phyloP scores from a whole-genome alignment of 1,140 invertebrate genomes.

The Anastrepha obliqua region DNA sequence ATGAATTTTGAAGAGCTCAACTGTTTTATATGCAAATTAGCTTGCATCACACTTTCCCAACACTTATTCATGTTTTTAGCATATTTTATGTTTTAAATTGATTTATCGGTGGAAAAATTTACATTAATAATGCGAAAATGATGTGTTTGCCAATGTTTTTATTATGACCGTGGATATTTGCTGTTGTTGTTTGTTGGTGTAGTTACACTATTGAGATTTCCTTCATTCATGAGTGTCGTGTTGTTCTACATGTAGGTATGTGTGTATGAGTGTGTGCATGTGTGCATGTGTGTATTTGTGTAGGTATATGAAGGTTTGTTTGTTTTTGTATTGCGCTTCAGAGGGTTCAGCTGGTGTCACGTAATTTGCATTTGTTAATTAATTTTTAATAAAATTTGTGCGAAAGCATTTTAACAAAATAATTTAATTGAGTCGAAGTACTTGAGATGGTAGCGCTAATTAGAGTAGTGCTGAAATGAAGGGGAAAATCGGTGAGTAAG shows the following conservation, averaged over 20 bases:
- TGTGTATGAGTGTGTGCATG: background rate
- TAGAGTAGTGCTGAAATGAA: background rate
- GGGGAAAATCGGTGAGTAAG: background rate
- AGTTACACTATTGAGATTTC: too few species aligned
- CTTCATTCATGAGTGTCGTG: too few species aligned
- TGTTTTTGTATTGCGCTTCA: background rate
- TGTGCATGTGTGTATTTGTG: background rate
- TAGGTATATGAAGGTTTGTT: background rate
- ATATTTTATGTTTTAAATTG: constrained; percentile 55
- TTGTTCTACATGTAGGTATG: background rate
- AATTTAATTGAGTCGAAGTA: background rate
- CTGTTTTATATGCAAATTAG: constrained; percentile 75
- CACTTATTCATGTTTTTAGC: constrained; percentile 50
- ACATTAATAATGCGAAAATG: constrained; percentile 57
- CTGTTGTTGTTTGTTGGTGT: background rate
- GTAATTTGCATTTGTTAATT: constrained; percentile 53
- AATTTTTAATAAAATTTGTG: constrained; percentile 54
- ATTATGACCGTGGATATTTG: background rate
- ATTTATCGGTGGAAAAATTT: constrained; percentile 55
- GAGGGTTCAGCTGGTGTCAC: background rate
- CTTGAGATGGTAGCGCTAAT: background rate
- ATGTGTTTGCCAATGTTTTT: constrained; percentile 51
- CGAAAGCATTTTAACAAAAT: constrained; percentile 35
- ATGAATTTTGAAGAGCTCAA: constrained; percentile 65
- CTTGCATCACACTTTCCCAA: constrained; percentile 55